Conservation (phyloP, 2,888 invertebrate genomes). For the Calameuta pallipes region DNA sequence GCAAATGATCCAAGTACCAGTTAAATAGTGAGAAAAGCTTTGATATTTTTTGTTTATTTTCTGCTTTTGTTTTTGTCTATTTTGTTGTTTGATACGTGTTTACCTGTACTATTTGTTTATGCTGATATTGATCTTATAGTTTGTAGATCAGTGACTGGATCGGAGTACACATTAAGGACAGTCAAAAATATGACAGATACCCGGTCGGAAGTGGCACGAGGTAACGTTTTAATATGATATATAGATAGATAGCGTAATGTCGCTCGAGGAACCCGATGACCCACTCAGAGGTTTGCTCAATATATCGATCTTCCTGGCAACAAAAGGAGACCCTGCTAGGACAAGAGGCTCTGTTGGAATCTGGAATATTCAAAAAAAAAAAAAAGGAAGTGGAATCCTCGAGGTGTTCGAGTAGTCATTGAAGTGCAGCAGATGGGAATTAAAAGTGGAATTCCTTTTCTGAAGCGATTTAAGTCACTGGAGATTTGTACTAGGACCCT, state of each 20-base stretch:
- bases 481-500: neutral
- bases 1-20: slow-evolving; percentile 26
- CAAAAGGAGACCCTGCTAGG: slow-evolving; percentile 30
- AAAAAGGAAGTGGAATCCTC: neutral
- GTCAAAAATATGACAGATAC: neutral
- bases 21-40: neutral
- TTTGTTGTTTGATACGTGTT: neutral
- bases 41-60: neutral
- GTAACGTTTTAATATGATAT: neutral
- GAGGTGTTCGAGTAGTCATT: neutral
- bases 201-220: neutral
- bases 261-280: slow-evolving; percentile 31
- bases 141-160: neutral
- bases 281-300: slow-evolving; percentile 48
- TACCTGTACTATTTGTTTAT: neutral
- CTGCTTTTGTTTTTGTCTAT: neutral
- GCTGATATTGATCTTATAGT: neutral
- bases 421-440: neutral
- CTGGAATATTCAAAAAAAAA: neutral
- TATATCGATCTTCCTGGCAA: slow-evolving; percentile 54
- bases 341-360: neutral
- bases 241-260: neutral
- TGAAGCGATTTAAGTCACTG: neutral
- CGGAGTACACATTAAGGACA: neutral
- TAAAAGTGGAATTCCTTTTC: neutral